Evolutionary conservation across 2,113 vertebrate species (phyloP).

Genomic region (Dermatemys mawii): DNA sequence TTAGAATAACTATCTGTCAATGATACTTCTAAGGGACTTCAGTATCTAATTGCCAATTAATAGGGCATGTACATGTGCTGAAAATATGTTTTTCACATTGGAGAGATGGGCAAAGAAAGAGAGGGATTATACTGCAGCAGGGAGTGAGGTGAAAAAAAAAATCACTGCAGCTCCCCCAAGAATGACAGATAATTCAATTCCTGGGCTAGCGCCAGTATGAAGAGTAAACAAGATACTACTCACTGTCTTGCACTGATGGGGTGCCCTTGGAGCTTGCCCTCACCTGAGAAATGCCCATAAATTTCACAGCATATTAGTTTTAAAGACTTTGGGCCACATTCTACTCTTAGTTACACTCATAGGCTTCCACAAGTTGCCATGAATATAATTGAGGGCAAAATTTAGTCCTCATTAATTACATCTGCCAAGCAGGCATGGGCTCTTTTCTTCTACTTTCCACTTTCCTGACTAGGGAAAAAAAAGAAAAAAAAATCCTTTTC

Average conservation of each 20-base stretch:
- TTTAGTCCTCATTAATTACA: not conserved
- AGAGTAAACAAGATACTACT: not conserved
- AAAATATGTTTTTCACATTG: not conserved
- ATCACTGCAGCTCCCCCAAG: not conserved
- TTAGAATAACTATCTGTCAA: not conserved
- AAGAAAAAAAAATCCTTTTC: not conserved
- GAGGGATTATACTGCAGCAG: not conserved
- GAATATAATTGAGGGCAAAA: not conserved
- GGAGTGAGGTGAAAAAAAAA: not conserved
- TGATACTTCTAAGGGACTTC: not conserved
- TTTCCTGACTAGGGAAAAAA: not conserved
- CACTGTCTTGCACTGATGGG: not conserved
- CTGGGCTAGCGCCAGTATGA: not conserved
- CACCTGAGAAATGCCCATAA: not conserved
- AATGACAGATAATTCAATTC: not conserved
- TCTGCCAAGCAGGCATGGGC: not conserved
- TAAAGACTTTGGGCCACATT: not conserved
- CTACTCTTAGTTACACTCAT: not conserved
- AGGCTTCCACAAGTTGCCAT: not conserved
- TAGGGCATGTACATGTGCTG: not conserved
- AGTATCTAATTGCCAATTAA: not conserved
- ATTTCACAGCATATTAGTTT: not conserved
- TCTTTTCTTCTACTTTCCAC: no score
- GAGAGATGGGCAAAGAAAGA: not conserved
- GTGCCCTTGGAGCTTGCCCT: not conserved